Base-by-base conservation (phyloP, 2,113 vertebrate genomes). In the Galemys pyrenaicus region DNA sequence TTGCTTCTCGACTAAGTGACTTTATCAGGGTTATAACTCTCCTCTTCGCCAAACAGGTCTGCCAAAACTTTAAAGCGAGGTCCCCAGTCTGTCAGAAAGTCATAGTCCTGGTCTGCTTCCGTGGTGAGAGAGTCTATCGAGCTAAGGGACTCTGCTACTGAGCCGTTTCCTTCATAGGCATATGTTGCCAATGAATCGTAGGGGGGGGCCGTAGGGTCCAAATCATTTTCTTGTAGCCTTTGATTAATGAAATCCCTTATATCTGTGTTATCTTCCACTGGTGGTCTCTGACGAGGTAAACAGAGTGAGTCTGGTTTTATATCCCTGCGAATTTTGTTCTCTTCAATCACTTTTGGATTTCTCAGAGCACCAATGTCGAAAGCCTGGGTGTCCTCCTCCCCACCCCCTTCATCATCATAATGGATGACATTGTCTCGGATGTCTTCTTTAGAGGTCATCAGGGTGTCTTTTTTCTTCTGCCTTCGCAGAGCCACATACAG, bases 401-500 rank as follows among this genome's bases (percentile, higher is more conserved):
- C 99, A 0, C 99, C 99, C 56, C 99, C 99, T 97, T 99, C 99
- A 37, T 99, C 99, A 84, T 99, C 99, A 1, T 99, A 99, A 97
- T 99, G 99, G 97, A 99, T 99, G 64, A 99, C 99, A 4, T 99
- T 99, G 96, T 99, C 99, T 89, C 99, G 98, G 97, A 99, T 98
- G 96, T 99, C 99, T 98, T 99, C 99, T 92, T 99, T 99, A 41
- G 99, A 99, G 1, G 99, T 99, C 99, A 99, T 99, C 70, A 99
- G 98, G 11, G 99, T 99, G 94, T 99, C 99, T 96, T 99, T 99
- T 95, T 99, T 99, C 98, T 99, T 99, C 96, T 99, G 99, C 37
- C 99, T 98, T 74, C 99, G 96, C 91, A 99, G 96, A 3, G 99
- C 99, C 81, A 99, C 98, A 0, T 99, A 99, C 65, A 99, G 98